Percentiles rank a stretch among this genome's conserved stretches.
phyloP scores from a whole-genome alignment of 2,113 vertebrate species.

The Coreoperca whiteheadi region DNA sequence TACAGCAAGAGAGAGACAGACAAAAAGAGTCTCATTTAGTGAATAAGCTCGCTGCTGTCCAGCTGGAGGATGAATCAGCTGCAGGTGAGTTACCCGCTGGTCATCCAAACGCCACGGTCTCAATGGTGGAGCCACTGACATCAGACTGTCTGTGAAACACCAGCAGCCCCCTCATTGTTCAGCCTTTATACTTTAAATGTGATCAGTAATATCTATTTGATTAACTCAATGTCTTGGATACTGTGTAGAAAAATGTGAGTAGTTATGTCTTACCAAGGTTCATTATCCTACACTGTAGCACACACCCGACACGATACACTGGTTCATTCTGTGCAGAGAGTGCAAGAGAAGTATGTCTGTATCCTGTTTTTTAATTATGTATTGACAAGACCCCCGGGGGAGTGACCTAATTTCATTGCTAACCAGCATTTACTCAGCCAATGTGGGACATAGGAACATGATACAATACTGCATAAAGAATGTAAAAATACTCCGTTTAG shows the following conservation, averaged over 20 bases:
- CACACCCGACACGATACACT: background rate
- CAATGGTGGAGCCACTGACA: background rate
- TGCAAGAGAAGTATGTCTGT: slow-evolving; percentile 14
- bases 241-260: background rate
- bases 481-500: background rate
- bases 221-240: background rate
- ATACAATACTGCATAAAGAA: background rate
- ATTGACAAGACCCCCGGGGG: slow-evolving; percentile 77
- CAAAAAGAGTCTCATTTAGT: background rate
- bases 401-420: slow-evolving; percentile 64
- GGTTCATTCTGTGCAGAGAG: background rate
- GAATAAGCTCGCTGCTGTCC: slow-evolving; percentile 14
- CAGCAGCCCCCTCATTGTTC: background rate
- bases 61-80: slow-evolving; percentile 42
- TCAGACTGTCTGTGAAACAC: slow-evolving; percentile 18
- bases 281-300: background rate
- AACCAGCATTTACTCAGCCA: slow-evolving; percentile 35
- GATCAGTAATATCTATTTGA: background rate
- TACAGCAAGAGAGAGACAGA: background rate
- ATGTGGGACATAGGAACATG: slow-evolving; percentile 23
- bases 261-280: background rate
- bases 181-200: background rate
- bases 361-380: slow-evolving; percentile 81
- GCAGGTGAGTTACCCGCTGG: slow-evolving; percentile 6
- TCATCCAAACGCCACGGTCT: background rate